A percentile compares a stretch with the other conserved stretches of the same genome.
Conservation (phyloP, 1,140 invertebrate species). For the Ceratina japonica region DNA sequence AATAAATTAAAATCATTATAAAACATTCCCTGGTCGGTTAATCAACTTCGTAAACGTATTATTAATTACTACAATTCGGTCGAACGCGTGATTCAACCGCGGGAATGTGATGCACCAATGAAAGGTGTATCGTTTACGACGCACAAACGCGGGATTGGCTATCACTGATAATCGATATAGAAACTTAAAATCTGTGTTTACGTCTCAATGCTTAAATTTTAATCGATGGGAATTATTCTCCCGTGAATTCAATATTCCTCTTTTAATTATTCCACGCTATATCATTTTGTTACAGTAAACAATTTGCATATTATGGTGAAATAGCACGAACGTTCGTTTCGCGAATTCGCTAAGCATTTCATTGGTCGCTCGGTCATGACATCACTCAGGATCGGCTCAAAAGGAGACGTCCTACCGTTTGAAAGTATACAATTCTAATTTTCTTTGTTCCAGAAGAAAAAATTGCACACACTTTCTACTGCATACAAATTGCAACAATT, state of each 20-base stretch:
- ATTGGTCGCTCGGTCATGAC: conserved; percentile 62
- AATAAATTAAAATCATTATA: conserved; percentile 14
- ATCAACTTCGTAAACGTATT: background rate
- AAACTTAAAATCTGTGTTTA: conserved; percentile 25
- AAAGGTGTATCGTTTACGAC: conserved; percentile 62
- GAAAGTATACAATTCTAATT: background rate
- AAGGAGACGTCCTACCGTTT: conserved; percentile 2
- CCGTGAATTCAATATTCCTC: background rate
- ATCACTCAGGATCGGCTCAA: conserved; percentile 61
- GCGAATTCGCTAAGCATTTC: conserved; percentile 51
- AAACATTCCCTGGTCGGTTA: background rate
- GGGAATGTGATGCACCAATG: conserved; percentile 62
- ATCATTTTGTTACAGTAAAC: background rate
- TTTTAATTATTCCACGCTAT: background rate
- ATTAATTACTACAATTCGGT: too few species aligned
- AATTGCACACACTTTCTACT: background rate
- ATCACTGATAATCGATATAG: conserved; percentile 67
- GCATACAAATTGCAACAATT: background rate
- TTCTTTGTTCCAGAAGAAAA: background rate
- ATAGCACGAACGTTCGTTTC: conserved; percentile 48
- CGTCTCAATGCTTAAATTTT: too few species aligned
- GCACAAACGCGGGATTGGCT: conserved; percentile 68
- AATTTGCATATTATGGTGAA: conserved; percentile 26
- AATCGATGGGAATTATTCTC: background rate
- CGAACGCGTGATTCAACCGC: conserved; percentile 19